phyloP scores from a whole-genome alignment of 2,113 vertebrate genomes.

The Hippocampus mohnikei region DNA sequence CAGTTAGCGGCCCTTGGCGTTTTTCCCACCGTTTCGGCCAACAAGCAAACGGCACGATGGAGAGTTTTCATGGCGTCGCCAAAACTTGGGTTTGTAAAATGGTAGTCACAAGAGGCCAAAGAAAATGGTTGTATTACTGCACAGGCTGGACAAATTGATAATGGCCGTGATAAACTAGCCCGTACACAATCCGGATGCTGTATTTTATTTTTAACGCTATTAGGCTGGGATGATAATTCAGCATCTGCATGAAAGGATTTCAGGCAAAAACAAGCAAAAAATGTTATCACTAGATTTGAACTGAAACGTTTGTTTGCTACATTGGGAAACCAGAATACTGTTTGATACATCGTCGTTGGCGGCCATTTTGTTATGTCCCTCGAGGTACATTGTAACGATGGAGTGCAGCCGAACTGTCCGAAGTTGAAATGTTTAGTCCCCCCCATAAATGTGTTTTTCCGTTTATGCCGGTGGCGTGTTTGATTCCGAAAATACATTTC shows the following conservation, averaged over 20 bases:
- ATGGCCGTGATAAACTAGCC: too few relatives aligned
- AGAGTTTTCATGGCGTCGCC: constrained; percentile 12
- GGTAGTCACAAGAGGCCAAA: neutral
- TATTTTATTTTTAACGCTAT: neutral
- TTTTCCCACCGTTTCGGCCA: constrained; percentile 39
- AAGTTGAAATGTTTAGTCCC: neutral
- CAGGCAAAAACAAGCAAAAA: neutral
- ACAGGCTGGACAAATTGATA: constrained; percentile 41
- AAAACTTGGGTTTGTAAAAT: constrained; percentile 13
- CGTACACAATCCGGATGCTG: neutral
- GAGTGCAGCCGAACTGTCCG: neutral
- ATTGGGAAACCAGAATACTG: too few relatives aligned
- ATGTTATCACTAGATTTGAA: too few relatives aligned
- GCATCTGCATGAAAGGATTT: neutral
- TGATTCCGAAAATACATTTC: neutral
- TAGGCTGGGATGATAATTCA: neutral
- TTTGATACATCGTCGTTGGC: too few relatives aligned
- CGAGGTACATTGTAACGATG: too few relatives aligned
- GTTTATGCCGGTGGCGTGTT: neutral
- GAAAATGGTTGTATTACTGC: constrained; percentile 26
- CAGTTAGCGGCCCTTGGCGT: constrained; percentile 8
- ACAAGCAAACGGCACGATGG: constrained; percentile 38
- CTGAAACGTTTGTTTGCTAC: too few relatives aligned
- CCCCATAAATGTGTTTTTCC: neutral
- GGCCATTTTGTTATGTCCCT: too few relatives aligned